Percentiles rank a stretch among this genome's conserved stretches.
Conservation (phyloP, 2,113 vertebrate genomes). For the Marmota flaviventris region DNA sequence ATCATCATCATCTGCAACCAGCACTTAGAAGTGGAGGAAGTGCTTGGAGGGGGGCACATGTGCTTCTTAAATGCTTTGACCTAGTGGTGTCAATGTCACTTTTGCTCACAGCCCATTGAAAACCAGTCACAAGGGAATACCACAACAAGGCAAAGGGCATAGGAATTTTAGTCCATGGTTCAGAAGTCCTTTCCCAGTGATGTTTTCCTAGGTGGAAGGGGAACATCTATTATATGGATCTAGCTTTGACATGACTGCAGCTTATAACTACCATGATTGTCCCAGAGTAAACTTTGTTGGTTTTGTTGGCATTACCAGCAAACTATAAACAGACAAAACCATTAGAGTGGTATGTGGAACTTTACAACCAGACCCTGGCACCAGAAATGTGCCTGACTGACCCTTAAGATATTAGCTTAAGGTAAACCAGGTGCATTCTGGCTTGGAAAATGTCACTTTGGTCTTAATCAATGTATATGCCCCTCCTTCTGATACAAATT, state of each 20-base stretch:
- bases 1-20: background rate
- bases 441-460: background rate
- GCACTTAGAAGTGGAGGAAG: background rate
- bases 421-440: background rate
- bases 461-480: background rate
- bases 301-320: background rate
- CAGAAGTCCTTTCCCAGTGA: background rate
- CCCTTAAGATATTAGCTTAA: background rate
- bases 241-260: background rate
- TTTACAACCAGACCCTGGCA: background rate
- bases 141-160: background rate
- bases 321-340: background rate
- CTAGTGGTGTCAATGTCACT: background rate
- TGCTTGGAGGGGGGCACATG: background rate
- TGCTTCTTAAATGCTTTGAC: background rate
- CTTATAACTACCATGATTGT: background rate
- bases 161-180: background rate
- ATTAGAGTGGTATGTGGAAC: background rate
- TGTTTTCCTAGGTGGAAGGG: background rate
- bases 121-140: background rate
- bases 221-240: background rate
- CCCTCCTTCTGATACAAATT: background rate
- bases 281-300: background rate
- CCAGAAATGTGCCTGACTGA: background rate
- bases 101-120: background rate